phyloP scores from a whole-genome alignment of 2,797 vertebrate genomes.

The Cryptoblepharus egeriae region DNA sequence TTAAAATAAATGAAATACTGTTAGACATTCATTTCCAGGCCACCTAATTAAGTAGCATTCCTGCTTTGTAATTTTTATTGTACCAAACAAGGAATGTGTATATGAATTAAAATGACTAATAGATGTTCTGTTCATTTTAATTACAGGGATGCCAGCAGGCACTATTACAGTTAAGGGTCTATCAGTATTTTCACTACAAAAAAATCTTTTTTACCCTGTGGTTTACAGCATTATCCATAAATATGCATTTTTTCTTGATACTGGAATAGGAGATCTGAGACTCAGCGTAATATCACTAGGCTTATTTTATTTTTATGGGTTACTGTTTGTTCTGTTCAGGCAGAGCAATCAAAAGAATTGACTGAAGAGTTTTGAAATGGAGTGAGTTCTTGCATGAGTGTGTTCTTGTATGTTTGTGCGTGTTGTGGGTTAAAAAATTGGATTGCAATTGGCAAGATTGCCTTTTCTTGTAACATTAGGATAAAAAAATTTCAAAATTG shows the following conservation, averaged over 20 bases:
- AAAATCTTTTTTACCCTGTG: constrained; percentile 42
- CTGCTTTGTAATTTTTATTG: constrained; percentile 70
- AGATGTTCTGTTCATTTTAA: constrained; percentile 58
- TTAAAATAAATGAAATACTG: constrained; percentile 66
- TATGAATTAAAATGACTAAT: constrained; percentile 69
- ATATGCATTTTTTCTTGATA: constrained; percentile 26
- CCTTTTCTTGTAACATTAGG: background rate
- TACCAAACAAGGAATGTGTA: constrained; percentile 63
- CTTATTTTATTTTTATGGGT: constrained; percentile 46
- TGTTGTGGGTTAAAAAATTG: background rate
- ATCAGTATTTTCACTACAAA: constrained; percentile 59
- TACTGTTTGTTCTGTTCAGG: constrained; percentile 42
- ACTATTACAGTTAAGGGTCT: constrained; percentile 58
- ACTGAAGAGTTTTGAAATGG: background rate
- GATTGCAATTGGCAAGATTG: constrained; percentile 36
- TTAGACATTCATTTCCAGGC: constrained; percentile 65
- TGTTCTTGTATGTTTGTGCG: constrained; percentile 5
- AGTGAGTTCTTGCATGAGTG: too few species aligned
- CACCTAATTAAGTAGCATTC: constrained; percentile 70
- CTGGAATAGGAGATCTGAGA: constrained; percentile 28
- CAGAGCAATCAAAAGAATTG: constrained; percentile 52
- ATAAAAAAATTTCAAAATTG: constrained; percentile 1
- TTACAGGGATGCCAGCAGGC: constrained; percentile 62
- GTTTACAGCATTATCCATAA: constrained; percentile 24
- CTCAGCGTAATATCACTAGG: constrained; percentile 32